Evolutionary conservation across 2,888 invertebrate genomes (phyloP).

Genomic region (Himalopsyche tibetana): DNA sequence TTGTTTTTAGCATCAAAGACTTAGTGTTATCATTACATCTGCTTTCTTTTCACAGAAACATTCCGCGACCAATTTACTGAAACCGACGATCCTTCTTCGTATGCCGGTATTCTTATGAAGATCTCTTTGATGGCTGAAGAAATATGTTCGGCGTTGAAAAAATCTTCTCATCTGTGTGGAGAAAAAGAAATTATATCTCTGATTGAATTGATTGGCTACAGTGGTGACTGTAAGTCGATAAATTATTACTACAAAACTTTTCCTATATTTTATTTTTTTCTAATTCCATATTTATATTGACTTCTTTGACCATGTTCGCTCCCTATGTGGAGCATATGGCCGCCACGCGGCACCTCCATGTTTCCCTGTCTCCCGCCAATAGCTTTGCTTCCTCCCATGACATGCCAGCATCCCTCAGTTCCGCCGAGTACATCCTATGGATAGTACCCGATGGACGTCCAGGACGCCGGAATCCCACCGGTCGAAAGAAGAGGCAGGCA

Average conservation of each 20-base stretch:
- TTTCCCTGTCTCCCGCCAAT: no score
- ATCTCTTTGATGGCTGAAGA: neutral
- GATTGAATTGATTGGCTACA: neutral
- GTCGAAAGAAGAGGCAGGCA: no score
- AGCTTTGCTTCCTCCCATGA: no score
- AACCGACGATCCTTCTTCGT: neutral
- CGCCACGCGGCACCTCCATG: no score
- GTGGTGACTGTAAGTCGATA: neutral
- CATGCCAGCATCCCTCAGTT: no score
- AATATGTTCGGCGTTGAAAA: neutral
- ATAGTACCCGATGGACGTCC: no score
- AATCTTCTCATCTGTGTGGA: neutral
- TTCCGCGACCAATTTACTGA: neutral
- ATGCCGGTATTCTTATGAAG: slow-evolving; percentile 1
- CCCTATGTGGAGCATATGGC: no score
- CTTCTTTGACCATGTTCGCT: no score
- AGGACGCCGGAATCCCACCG: no score
- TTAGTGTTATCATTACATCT: neutral
- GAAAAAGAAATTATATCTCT: neutral
- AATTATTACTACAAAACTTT: neutral
- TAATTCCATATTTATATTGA: no score
- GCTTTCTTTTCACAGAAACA: slow-evolving; percentile 47
- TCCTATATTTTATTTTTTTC: no score
- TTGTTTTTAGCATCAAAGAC: neutral
- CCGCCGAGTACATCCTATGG: no score